Conservation (phyloP, 2,888 invertebrate genomes). For the Andrena haemorrhoa region DNA sequence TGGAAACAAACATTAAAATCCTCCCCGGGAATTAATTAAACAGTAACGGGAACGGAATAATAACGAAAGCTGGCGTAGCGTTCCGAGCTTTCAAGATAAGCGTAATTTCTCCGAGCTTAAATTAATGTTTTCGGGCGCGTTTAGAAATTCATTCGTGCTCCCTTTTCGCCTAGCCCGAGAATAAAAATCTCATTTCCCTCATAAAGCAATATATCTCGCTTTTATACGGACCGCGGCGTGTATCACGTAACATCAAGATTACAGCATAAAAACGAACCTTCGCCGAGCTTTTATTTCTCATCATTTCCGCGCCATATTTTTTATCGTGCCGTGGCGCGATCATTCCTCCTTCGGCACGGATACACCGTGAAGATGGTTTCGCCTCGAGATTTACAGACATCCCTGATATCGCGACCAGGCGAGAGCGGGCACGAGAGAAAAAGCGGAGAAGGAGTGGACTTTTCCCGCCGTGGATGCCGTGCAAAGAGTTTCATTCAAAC, state of each 20-base stretch:
- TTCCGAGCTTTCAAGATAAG: slow-evolving; percentile 1
- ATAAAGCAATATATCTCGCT: slow-evolving; percentile 43
- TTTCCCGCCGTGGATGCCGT: slow-evolving; percentile 30
- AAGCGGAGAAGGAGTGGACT: slow-evolving; percentile 16
- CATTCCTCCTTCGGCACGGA: slow-evolving; percentile 22
- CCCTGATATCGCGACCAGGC: slow-evolving; percentile 23
- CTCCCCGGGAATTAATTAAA: background rate
- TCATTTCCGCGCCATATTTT: slow-evolving; percentile 60
- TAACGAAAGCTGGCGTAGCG: background rate
- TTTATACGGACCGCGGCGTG: slow-evolving; percentile 26
- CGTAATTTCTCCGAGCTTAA: slow-evolving; percentile 18
- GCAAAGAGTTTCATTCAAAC: slow-evolving; percentile 73
- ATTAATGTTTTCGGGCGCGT: slow-evolving; percentile 31
- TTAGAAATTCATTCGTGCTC: slow-evolving; percentile 26
- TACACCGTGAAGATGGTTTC: slow-evolving; percentile 43
- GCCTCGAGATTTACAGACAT: slow-evolving; percentile 65
- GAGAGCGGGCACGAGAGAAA: background rate
- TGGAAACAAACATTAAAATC: background rate
- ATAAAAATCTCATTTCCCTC: slow-evolving; percentile 50
- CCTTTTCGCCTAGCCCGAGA: background rate
- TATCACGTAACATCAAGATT: slow-evolving; percentile 59
- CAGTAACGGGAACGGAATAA: background rate
- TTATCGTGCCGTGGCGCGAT: slow-evolving; percentile 38
- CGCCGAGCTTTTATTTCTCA: slow-evolving; percentile 51
- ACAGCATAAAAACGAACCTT: slow-evolving; percentile 60